Evolutionary conservation across 2,888 invertebrate species (phyloP).

Genomic region (Hedychridium roseum): DNA sequence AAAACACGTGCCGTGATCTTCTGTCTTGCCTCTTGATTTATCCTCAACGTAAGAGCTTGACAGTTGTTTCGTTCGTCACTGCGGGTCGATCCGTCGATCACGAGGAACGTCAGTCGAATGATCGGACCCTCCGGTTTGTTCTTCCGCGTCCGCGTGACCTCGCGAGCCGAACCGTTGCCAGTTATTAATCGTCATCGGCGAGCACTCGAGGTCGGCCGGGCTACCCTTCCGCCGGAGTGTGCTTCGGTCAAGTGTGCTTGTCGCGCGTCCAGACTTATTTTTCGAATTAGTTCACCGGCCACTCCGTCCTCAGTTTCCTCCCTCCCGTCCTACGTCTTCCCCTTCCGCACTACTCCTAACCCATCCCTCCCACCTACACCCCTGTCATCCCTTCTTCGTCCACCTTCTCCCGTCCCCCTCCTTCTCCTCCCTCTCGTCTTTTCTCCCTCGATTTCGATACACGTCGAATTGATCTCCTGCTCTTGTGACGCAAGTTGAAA

Average conservation of each 20-base stretch:
- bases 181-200: conserved; percentile 38
- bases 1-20: too few species aligned
- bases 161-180: background rate
- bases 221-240: conserved; percentile 57
- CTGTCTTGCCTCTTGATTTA: too few species aligned
- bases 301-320: conserved; percentile 27
- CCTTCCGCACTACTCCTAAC: background rate
- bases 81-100: too few species aligned
- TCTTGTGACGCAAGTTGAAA: too few species aligned
- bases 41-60: too few species aligned
- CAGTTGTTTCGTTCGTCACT: too few species aligned
- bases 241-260: conserved; percentile 62
- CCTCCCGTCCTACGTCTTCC: conserved; percentile 25
- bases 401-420: conserved; percentile 5
- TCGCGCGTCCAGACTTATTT: conserved; percentile 54
- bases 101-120: too few species aligned
- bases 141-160: too few species aligned
- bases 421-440: conserved; percentile 2
- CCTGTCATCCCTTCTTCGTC: conserved; percentile 15
- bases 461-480: background rate
- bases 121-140: too few species aligned
- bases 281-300: conserved; percentile 55
- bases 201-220: conserved; percentile 27
- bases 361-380: conserved; percentile 8
- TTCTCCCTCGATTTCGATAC: background rate